Conservation (phyloP, 2,113 vertebrate genomes). For the Chaetodon trifascialis region DNA sequence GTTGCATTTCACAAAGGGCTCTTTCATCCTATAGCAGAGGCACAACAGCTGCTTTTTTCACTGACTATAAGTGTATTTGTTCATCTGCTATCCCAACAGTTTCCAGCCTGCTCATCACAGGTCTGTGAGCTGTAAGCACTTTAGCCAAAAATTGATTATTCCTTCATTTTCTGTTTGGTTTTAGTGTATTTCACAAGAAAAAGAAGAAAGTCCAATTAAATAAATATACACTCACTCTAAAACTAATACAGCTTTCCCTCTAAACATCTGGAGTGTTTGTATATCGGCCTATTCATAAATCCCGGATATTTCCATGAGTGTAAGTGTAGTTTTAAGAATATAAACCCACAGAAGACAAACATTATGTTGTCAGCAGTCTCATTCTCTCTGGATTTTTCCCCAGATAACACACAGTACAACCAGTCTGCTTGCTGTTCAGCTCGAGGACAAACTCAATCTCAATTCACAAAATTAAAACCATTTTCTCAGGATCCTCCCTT, state of each 20-base stretch:
- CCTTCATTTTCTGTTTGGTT: neutral
- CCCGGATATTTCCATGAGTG: too few relatives aligned
- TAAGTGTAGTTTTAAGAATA: too few relatives aligned
- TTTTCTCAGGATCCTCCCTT: neutral
- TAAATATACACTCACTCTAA: too few relatives aligned
- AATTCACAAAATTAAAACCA: neutral
- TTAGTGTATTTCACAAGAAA: neutral
- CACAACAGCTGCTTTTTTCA: neutral
- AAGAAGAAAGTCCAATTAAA: too few relatives aligned
- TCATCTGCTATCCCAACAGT: neutral
- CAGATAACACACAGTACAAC: too few relatives aligned
- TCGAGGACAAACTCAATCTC: too few relatives aligned
- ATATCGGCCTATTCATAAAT: too few relatives aligned
- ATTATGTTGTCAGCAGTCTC: too few relatives aligned
- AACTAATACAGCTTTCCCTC: neutral
- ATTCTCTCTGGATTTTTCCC: too few relatives aligned
- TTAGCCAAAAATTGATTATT: neutral
- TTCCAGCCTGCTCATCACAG: neutral
- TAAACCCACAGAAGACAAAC: too few relatives aligned
- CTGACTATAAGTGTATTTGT: neutral
- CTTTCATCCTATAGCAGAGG: neutral
- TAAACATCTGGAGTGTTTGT: neutral
- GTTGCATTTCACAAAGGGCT: neutral
- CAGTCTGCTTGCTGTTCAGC: neutral
- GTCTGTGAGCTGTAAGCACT: neutral